phyloP scores from a whole-genome alignment of 2,113 vertebrate genomes.

The Uropsilus gracilis region DNA sequence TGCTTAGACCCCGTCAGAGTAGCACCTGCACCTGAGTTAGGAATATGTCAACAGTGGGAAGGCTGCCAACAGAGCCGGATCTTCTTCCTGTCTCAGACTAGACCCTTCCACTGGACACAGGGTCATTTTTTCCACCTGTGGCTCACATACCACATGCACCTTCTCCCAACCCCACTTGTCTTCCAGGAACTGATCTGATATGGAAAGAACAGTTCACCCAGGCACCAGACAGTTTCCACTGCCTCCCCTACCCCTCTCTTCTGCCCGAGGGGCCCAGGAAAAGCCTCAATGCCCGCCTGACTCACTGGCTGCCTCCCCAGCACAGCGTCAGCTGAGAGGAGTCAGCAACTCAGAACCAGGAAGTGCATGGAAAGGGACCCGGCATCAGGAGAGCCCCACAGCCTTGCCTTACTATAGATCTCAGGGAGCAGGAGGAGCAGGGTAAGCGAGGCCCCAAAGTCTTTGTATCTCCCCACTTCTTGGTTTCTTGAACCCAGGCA shows the following conservation, averaged over 20 bases:
- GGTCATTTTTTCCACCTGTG: constrained; percentile 34
- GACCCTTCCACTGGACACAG: neutral
- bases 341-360: neutral
- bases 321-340: constrained; percentile 40
- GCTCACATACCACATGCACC: neutral
- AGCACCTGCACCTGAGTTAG: too few species aligned
- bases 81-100: neutral
- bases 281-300: neutral
- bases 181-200: neutral
- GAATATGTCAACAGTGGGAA: neutral
- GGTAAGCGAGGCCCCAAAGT: fast-evolving
- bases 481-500: neutral
- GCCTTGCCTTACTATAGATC: too few species aligned
- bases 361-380: neutral
- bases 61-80: neutral
- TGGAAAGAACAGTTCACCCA: constrained; percentile 13
- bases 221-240: neutral
- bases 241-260: fast-evolving
- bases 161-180: neutral
- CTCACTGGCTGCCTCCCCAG: constrained; percentile 36
- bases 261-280: neutral
- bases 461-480: neutral
- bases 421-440: neutral
- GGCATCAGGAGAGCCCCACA: neutral
- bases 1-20: neutral